phyloP scores from a whole-genome alignment of 2,888 invertebrate genomes.

The Dermolepida albohirtum region DNA sequence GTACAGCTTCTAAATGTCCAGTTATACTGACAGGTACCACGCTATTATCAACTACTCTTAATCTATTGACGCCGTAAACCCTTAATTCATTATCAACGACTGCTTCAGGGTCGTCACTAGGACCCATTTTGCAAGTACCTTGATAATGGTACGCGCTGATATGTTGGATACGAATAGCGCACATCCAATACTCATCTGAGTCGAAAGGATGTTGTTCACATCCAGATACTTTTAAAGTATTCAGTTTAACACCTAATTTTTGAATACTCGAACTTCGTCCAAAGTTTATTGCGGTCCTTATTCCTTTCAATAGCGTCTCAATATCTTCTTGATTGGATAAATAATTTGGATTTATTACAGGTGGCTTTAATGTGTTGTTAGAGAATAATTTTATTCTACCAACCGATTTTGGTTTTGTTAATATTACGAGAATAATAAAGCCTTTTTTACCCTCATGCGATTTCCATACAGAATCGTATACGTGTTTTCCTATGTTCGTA shows the following conservation, averaged over 20 bases:
- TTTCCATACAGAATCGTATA: constrained; percentile 70
- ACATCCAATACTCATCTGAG: constrained; percentile 76
- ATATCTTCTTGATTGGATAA: constrained; percentile 71
- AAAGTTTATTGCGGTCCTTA: constrained; percentile 66
- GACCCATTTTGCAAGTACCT: constrained; percentile 80
- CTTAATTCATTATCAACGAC: constrained; percentile 75
- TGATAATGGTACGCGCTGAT: constrained; percentile 66
- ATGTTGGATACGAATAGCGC: constrained; percentile 71
- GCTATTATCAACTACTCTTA: constrained; percentile 77
- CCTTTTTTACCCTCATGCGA: constrained; percentile 65
- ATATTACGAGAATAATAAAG: constrained; percentile 71
- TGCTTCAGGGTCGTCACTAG: constrained; percentile 69
- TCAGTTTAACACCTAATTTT: constrained; percentile 64
- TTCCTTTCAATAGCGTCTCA: constrained; percentile 54
- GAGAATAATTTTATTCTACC: constrained; percentile 77
- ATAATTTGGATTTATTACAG: constrained; percentile 83
- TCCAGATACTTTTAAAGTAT: constrained; percentile 60
- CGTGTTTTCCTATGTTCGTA: constrained; percentile 70
- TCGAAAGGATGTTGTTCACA: constrained; percentile 67
- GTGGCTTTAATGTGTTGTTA: constrained; percentile 77
- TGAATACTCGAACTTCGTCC: constrained; percentile 65
- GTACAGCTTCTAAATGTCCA: constrained; percentile 75
- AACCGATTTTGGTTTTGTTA: constrained; percentile 77
- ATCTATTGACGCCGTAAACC: constrained; percentile 71
- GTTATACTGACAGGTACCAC: constrained; percentile 75